These are phyloP conservation scores for Cranoglanis bouderius DNA, from an alignment of 2,113 vertebrate genomes.

Conservation along the genomic window DNA sequence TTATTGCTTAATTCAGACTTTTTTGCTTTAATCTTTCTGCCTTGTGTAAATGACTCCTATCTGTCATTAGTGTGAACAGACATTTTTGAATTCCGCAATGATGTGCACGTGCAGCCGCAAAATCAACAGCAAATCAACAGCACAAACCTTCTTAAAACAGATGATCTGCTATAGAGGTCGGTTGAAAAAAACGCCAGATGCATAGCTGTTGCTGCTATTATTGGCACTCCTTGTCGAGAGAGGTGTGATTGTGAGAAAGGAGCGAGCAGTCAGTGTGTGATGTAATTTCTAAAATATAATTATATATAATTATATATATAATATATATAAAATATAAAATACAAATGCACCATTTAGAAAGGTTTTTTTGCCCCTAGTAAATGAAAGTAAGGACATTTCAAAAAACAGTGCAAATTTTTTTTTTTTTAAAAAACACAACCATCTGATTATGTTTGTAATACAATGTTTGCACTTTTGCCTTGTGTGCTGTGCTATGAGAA, in stretches of 20 bases:
- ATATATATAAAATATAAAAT: no score
- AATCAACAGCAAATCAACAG: not conserved
- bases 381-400: no score
- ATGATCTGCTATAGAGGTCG: not conserved
- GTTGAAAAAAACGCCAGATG: not conserved
- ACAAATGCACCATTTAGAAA: no score
- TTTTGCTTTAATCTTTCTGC: not conserved
- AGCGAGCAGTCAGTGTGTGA: not conserved
- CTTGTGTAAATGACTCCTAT: not conserved
- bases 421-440: no score
- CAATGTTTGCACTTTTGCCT: no score
- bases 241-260: not conserved
- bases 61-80: not conserved
- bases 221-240: not conserved
- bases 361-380: no score
- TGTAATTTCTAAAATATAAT: not conserved
- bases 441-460: no score
- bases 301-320: no score
- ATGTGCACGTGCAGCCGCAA: not conserved
- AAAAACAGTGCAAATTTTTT: no score
- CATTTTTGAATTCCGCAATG: not conserved
- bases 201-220: not conserved
- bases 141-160: not conserved
- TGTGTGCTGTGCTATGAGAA: no score
- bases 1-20: not conserved